Percentiles rank a stretch among this genome's conserved stretches.
phyloP scores from a whole-genome alignment of 1,140 invertebrate genomes.

The Macrosteles quadrilineatus region DNA sequence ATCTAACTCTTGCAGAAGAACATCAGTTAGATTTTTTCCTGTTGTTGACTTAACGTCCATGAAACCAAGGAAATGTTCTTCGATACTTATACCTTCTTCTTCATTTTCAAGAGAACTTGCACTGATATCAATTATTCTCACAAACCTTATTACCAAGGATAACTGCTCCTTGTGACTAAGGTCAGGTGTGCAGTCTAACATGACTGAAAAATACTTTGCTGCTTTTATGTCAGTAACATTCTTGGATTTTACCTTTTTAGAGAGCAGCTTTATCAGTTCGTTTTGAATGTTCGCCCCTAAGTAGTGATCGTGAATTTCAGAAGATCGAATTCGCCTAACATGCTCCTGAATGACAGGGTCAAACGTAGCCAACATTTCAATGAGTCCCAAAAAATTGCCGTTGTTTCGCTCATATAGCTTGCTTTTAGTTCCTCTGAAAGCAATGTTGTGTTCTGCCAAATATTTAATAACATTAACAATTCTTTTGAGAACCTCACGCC shows the following conservation, averaged over 20 bases:
- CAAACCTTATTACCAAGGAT: constrained; percentile 29
- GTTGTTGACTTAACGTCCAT: constrained; percentile 7
- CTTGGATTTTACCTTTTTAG: constrained; percentile 7
- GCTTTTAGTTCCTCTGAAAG: constrained; percentile 38
- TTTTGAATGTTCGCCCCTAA: constrained; percentile 17
- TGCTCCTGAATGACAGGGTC: constrained; percentile 42
- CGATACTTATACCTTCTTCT: background rate
- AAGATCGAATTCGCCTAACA: constrained; percentile 21
- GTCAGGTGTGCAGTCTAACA: constrained; percentile 44
- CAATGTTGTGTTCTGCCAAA: constrained; percentile 41
- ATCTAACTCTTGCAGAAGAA: constrained; percentile 35
- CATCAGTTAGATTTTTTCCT: constrained; percentile 27
- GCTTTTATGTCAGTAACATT: constrained; percentile 1
- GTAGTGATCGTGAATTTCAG: constrained; percentile 12
- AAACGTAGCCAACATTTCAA: constrained; percentile 43
- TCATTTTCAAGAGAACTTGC: constrained; percentile 9
- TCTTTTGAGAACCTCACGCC: constrained; percentile 39
- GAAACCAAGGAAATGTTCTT: constrained; percentile 6
- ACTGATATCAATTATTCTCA: background rate
- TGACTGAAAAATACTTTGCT: constrained; percentile 45
- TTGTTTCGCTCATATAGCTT: constrained; percentile 41
- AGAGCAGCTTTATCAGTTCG: background rate
- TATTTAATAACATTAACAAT: constrained; percentile 39
- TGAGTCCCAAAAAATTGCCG: constrained; percentile 44
- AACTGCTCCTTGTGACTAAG: constrained; percentile 43